Percentiles rank a stretch among this genome's conserved stretches.
phyloP scores from a whole-genome alignment of 2,888 invertebrate species.

The Pocota personata region DNA sequence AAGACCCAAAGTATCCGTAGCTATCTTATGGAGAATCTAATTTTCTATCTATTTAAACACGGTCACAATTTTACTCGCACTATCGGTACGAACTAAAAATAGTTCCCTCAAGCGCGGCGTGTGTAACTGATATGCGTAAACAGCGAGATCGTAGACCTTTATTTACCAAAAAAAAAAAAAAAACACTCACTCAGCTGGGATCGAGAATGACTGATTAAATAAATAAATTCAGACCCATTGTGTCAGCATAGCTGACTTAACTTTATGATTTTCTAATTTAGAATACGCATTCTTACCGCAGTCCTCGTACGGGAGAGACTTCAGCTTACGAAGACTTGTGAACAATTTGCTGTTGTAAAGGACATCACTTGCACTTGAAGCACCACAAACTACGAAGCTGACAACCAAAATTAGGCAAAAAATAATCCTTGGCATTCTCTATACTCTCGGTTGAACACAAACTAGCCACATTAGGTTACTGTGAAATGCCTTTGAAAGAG shows the following conservation, averaged over 20 bases:
- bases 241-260: neutral
- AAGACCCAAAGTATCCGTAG: no score
- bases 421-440: constrained; percentile 32
- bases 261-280: neutral
- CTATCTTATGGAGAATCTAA: no score
- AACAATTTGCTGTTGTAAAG: neutral
- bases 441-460: neutral
- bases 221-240: neutral
- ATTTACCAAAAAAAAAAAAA: no score
- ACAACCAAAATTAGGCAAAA: neutral
- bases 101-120: neutral
- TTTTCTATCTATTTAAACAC: no score
- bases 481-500: neutral
- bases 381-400: neutral
- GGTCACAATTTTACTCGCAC: neutral
- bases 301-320: constrained; percentile 58
- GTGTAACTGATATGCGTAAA: neutral
- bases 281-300: constrained; percentile 52
- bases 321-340: neutral
- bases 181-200: neutral
- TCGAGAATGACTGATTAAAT: neutral
- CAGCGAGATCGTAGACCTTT: neutral
- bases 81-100: neutral
- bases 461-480: neutral
- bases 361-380: neutral